Conservation (phyloP, 2,888 invertebrate genomes). For the Athalia cordata region DNA sequence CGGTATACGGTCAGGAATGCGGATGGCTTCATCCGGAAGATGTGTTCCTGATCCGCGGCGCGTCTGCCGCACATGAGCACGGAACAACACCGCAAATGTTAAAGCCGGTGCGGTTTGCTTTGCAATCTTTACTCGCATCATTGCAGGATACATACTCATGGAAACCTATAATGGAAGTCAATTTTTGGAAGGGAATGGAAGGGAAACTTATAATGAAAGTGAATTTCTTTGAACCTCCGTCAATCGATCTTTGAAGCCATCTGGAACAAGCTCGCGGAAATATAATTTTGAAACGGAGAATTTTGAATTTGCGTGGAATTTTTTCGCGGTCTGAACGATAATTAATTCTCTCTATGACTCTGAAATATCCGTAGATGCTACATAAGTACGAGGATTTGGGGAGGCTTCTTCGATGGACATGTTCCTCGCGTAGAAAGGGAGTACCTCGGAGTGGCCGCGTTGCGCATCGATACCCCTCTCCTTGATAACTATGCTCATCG, state of each 20-base stretch:
- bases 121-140: not conserved
- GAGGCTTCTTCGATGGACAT: conserved; percentile 61
- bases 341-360: not conserved
- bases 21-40: conserved; percentile 36
- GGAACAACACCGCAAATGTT: conserved; percentile 55
- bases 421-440: conserved; percentile 70
- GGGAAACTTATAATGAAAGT: too few species aligned
- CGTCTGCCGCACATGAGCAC: conserved; percentile 70
- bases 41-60: conserved; percentile 63
- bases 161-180: too few species aligned
- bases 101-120: not conserved
- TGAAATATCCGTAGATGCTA: not conserved
- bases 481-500: conserved; percentile 46
- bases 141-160: not conserved
- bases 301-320: too few species aligned
- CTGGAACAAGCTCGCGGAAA: too few species aligned
- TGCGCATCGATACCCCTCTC: conserved; percentile 72
- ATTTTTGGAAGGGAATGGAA: too few species aligned
- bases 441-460: conserved; percentile 73
- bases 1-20: conserved; percentile 6
- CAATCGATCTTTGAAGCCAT: too few species aligned
- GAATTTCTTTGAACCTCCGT: too few species aligned
- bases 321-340: not conserved
- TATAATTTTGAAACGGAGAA: too few species aligned
- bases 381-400: not conserved